Percentiles rank a stretch among this genome's conserved stretches.
Conservation (phyloP, 2,113 vertebrate genomes). For the Takifugu flavidus region DNA sequence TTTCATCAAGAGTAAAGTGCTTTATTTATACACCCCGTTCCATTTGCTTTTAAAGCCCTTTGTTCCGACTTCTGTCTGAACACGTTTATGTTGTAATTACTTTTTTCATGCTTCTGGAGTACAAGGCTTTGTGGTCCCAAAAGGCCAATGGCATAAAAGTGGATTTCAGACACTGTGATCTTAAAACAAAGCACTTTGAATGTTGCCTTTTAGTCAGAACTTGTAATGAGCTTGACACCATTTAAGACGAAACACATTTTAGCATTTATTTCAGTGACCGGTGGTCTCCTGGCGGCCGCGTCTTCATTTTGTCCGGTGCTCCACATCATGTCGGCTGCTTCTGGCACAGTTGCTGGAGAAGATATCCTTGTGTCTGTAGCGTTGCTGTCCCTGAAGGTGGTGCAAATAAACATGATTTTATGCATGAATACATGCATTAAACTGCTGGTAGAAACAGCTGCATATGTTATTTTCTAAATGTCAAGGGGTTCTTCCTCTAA, state of each 20-base stretch:
- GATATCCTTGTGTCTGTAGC: no score
- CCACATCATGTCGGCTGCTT: no score
- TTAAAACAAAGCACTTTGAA: neutral
- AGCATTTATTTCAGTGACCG: neutral
- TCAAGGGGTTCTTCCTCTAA: no score
- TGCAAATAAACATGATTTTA: no score
- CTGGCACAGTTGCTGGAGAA: no score
- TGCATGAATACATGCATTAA: no score
- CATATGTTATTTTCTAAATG: no score
- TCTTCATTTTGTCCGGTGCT: neutral
- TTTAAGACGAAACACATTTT: neutral
- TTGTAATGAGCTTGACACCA: neutral
- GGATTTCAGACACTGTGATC: neutral
- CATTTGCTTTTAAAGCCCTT: slow-evolving; percentile 39
- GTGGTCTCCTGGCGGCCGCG: neutral
- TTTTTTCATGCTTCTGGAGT: slow-evolving; percentile 50
- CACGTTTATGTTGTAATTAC: slow-evolving; percentile 44
- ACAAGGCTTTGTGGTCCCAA: slow-evolving; percentile 8
- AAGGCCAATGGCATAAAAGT: slow-evolving; percentile 10
- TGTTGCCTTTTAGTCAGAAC: neutral
- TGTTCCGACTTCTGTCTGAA: slow-evolving; percentile 51
- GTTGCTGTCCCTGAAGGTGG: no score
- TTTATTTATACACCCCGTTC: slow-evolving; percentile 29
- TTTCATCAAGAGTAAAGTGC: slow-evolving; percentile 55
- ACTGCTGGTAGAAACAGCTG: no score